Evolutionary conservation across 2,113 vertebrate genomes (phyloP).

Genomic region (Pogona vitticeps): DNA sequence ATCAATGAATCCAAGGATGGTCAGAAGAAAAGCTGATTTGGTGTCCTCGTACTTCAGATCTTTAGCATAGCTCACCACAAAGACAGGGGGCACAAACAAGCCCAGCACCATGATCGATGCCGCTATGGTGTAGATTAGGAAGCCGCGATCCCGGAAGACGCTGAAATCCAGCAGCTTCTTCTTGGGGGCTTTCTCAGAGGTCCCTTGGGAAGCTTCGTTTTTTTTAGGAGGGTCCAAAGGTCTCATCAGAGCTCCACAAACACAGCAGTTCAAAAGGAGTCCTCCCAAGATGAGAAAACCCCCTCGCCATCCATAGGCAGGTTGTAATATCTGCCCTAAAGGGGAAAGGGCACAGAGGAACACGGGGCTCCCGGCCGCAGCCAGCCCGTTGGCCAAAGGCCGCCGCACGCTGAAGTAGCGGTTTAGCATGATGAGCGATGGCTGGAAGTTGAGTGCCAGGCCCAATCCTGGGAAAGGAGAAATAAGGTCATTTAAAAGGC

Average conservation of each 20-base stretch:
- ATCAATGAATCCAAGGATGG: constrained; percentile 91
- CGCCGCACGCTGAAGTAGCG: constrained; percentile 91
- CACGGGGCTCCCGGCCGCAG: constrained; percentile 92
- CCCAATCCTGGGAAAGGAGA: constrained; percentile 83
- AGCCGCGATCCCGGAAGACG: constrained; percentile 89
- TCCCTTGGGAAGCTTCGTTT: constrained; percentile 34
- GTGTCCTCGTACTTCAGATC: constrained; percentile 87
- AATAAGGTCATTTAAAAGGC: neutral
- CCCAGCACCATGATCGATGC: constrained; percentile 96
- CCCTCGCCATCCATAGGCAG: constrained; percentile 90
- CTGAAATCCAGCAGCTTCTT: constrained; percentile 89
- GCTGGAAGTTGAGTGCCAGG: constrained; percentile 94
- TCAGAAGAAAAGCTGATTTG: constrained; percentile 88
- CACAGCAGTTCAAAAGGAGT: constrained; percentile 93
- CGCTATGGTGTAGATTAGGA: constrained; percentile 87
- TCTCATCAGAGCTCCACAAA: constrained; percentile 91
- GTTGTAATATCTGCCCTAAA: constrained; percentile 88
- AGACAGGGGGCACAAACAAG: constrained; percentile 94
- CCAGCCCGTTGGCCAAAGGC: constrained; percentile 91
- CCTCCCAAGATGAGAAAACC: constrained; percentile 94
- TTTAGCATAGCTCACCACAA: constrained; percentile 94
- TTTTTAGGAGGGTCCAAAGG: constrained; percentile 79
- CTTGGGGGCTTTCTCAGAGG: constrained; percentile 58
- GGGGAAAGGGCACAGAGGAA: constrained; percentile 92
- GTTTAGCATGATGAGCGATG: constrained; percentile 96